Conservation (phyloP, 2,113 vertebrate species). For the Ptilonorhynchus violaceus region DNA sequence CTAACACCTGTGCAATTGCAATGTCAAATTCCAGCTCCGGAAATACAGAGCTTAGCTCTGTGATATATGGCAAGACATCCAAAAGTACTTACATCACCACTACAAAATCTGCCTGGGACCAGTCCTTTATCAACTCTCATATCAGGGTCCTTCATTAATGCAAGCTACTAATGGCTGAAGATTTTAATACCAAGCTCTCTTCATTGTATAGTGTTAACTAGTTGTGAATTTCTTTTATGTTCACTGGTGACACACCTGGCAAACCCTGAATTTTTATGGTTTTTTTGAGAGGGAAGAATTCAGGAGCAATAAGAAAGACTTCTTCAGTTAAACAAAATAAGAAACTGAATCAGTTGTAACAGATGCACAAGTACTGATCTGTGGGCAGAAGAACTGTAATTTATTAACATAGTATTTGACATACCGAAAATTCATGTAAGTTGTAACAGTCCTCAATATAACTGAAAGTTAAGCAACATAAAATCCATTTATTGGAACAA, state of each 20-base stretch:
- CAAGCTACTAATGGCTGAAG: not conserved
- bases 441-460: not conserved
- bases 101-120: not conserved
- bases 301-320: not conserved
- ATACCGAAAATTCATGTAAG: not conserved
- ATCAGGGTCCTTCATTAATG: not conserved
- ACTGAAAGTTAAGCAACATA: not conserved
- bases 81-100: not conserved
- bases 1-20: not conserved
- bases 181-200: not conserved
- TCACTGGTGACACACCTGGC: not conserved
- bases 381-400: not conserved
- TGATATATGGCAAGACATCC: not conserved
- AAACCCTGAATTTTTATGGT: not conserved
- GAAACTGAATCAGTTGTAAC: not conserved
- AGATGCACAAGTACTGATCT: not conserved
- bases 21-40: not conserved
- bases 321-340: not conserved
- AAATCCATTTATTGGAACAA: not conserved
- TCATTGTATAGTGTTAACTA: not conserved
- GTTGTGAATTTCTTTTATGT: not conserved
- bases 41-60: not conserved
- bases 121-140: not conserved
- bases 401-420: conserved; percentile 17
- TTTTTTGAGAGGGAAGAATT: not conserved